Conservation (phyloP, 2,113 vertebrate genomes). For the Syrrhaptes paradoxus region DNA sequence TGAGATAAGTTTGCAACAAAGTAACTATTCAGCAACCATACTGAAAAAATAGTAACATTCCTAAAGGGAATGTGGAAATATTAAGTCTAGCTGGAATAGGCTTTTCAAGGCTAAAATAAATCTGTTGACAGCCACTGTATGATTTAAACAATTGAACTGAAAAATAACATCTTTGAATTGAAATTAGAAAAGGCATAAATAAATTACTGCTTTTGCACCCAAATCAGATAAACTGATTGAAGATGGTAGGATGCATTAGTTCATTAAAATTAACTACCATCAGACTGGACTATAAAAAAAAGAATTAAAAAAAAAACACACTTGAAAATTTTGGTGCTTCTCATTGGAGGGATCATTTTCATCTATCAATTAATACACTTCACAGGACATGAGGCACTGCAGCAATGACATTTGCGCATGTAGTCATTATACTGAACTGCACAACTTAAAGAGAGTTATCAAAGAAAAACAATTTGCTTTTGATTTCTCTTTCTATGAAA, state of each 20-base stretch:
- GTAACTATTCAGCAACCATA: not conserved
- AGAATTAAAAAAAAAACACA: not conserved
- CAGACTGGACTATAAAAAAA: not conserved
- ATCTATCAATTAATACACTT: not conserved
- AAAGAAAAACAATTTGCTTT: slow-evolving; percentile 56
- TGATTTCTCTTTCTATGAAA: slow-evolving; percentile 4
- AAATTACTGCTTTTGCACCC: not conserved
- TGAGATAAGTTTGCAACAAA: not conserved
- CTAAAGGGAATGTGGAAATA: not conserved
- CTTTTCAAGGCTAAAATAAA: not conserved
- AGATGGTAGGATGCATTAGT: not conserved
- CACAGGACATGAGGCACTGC: not conserved
- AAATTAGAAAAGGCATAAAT: not conserved
- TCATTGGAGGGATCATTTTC: not conserved
- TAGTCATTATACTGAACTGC: not conserved
- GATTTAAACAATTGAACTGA: not conserved
- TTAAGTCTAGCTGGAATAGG: not conserved
- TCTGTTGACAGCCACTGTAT: not conserved
- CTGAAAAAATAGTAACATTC: not conserved
- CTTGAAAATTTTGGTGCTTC: not conserved
- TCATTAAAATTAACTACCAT: not conserved
- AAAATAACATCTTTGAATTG: not conserved
- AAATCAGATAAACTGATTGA: not conserved
- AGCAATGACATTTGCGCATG: not conserved
- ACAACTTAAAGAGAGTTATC: not conserved